A percentile compares a stretch with the other conserved stretches of the same genome.
Conservation (phyloP, 2,113 vertebrate species). For the Malurus melanocephalus region DNA sequence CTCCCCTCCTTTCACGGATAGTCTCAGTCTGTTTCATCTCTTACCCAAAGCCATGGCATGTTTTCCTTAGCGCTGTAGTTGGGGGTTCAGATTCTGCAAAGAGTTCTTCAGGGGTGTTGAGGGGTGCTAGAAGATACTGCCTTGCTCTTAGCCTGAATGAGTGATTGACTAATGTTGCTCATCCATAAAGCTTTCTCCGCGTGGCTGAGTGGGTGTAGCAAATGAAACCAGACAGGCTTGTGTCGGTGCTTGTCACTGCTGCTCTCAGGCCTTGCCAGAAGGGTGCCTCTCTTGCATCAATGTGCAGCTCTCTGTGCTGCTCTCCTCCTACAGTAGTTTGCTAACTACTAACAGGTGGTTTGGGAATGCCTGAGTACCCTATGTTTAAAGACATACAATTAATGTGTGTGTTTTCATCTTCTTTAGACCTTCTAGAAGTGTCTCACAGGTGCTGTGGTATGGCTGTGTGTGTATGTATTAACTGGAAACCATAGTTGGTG, state of each 20-base stretch:
- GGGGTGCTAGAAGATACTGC: neutral
- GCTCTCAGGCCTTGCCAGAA: neutral
- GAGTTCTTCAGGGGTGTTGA: neutral
- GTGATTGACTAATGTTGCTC: neutral
- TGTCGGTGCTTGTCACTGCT: accelerated
- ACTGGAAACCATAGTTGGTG: neutral
- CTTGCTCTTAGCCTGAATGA: neutral
- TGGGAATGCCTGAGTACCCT: neutral
- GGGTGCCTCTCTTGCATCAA: neutral
- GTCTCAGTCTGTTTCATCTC: neutral
- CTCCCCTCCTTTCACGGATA: neutral
- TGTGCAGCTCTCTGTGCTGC: accelerated
- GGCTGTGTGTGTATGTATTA: neutral
- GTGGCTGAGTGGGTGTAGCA: neutral
- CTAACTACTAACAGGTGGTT: neutral
- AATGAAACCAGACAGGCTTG: neutral
- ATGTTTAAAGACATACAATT: neutral
- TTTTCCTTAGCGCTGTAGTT: neutral
- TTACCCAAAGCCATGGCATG: neutral
- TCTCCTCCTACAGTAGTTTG: neutral
- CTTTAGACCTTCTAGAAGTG: neutral
- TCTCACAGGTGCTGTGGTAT: accelerated
- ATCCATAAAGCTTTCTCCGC: neutral
- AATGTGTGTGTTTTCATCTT: neutral
- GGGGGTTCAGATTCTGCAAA: neutral